Evolutionary conservation across 1,140 invertebrate genomes (phyloP), one percentile per base, ranked within the genome.

Genomic region (Sinonovacula constricta): DNA sequence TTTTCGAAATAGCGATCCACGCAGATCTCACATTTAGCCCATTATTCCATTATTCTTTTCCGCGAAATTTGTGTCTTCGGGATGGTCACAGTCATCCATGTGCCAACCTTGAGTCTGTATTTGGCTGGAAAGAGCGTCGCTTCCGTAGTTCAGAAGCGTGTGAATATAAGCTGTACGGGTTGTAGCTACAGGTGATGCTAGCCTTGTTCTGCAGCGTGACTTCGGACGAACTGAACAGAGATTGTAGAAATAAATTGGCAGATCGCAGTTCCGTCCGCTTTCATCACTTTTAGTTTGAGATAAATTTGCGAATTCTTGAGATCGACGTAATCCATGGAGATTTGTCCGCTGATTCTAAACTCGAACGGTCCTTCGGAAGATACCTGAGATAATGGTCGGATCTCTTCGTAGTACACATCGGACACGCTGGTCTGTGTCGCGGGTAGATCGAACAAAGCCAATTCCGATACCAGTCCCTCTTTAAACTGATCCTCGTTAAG

Each of bases 371-470:
- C 39, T 51, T 72, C 60, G 3, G 33, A 36, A 7, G 66, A 53
- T 3, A 71, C n/a, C 36, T 81, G 72, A 0, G 66, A 77, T 10
- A 69, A 51, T 26, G 72, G 57, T 66, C 66, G 30, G 7, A 65
- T 31, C 51, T 81, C 79, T 57, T 66, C 49, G 56, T 57, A 76
- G 34, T 66, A 77, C 0, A 81, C 33, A 18, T 71, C 62, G 15
- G 75, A 36, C 12, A 81, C 66, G 0, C 36, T 71, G 2, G 62
- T 71, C 30, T 81, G 72, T 33, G 72, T 77, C 10, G 67, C 45
- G 12, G 80, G 67, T 24, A 81, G 24, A 28, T 45, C 14, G 59
- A 81, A 81, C 15, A 56, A 31, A 39, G 62, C 62, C 24, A 60
- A 30, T 60, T 60, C 57, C 3, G 57, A 60, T 30, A 60, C 57